Base-by-base conservation (phyloP, 2,797 vertebrate species). In the Hozukius guyotensis region DNA sequence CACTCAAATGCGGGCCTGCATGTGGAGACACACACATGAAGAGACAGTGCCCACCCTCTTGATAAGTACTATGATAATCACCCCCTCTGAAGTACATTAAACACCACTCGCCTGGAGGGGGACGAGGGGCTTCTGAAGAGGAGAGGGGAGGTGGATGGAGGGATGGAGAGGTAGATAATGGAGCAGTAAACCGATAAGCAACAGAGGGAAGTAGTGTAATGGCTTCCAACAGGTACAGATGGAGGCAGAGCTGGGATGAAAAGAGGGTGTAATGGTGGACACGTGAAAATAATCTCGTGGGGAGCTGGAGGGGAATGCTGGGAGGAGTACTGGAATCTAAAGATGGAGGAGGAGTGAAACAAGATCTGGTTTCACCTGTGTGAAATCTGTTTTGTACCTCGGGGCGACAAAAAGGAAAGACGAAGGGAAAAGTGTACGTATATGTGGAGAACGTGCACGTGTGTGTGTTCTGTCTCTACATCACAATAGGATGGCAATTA, bases 1-100 rank as follows among this genome's bases (percentile, higher is more conserved):
- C 29, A 32, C 57, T 38, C 6, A 29, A 8, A 55, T 55, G n/a
- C 4, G 10, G n/a, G 11, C 32, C 6, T 25, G 49, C 49, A 52
- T 52, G 62, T 25, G 9, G n/a, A 67, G 6, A 69, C 73, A 68
- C 72, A 14, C 38, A 62, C 64, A 70, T 1, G 10, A 52, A 69
- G 83, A 53, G 83, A 84, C 80, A 81, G 82, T 60, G 52, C 31
- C 81, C 72, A 36, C 72, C 76, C n/a, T 22, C 42, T 31, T 65
- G 57, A 86, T 84, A 80, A 87, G 74, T 57, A 76, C 62, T 36
- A 2, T 55, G 75, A 87, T 88, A 85, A 84, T 84, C 22, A 80
- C 69, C 36, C 56, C 53, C 78, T 90, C 85, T 90, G 87, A 92
- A 86, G 77, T 31, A 2, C 57, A 67, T 38, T 72, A 22, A 85